phyloP scores from a whole-genome alignment of 2,888 invertebrate species.

The Drosophila prostipennis region DNA sequence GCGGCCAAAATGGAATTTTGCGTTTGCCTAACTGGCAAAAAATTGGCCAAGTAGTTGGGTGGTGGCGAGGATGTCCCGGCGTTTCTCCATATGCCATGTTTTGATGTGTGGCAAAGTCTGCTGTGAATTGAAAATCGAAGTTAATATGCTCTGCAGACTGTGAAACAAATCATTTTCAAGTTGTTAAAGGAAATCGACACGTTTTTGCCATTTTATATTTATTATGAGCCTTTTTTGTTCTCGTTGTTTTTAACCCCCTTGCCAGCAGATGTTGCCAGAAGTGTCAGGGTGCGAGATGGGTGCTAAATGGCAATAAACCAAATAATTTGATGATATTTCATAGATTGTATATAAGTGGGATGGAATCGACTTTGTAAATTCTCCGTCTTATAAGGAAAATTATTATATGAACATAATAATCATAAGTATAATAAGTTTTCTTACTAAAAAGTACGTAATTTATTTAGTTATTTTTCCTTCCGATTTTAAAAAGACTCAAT shows the following conservation, averaged over 20 bases:
- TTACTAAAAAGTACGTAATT: too few species aligned
- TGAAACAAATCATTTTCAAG: conserved; percentile 82
- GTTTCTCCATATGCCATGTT: conserved; percentile 19
- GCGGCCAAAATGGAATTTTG: conserved; percentile 74
- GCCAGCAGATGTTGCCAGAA: conserved; percentile 67
- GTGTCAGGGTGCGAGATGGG: conserved; percentile 38
- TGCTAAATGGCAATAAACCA: conserved; percentile 55
- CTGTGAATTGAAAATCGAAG: conserved; percentile 74
- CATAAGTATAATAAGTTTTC: too few species aligned
- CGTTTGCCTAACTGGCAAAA: conserved; percentile 63
- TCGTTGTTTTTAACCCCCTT: conserved; percentile 43
- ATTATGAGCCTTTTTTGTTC: conserved; percentile 64
- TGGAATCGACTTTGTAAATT: not conserved
- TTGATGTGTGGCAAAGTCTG: conserved; percentile 47
- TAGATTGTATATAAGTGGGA: conserved; percentile 19
- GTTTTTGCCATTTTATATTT: conserved; percentile 83
- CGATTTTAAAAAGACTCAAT: too few species aligned
- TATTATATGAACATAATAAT: not conserved
- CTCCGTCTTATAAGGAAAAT: not conserved
- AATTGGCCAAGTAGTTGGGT: conserved; percentile 49
- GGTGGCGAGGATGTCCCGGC: conserved; percentile 33
- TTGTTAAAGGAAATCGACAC: conserved; percentile 82
- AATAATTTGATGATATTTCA: conserved; percentile 77
- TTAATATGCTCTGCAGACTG: conserved; percentile 81
- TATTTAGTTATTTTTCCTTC: too few species aligned